Evolutionary conservation across 1,140 invertebrate genomes (phyloP), one percentile per base, ranked within the genome.

Genomic region (Neuroterus valhalla): DNA sequence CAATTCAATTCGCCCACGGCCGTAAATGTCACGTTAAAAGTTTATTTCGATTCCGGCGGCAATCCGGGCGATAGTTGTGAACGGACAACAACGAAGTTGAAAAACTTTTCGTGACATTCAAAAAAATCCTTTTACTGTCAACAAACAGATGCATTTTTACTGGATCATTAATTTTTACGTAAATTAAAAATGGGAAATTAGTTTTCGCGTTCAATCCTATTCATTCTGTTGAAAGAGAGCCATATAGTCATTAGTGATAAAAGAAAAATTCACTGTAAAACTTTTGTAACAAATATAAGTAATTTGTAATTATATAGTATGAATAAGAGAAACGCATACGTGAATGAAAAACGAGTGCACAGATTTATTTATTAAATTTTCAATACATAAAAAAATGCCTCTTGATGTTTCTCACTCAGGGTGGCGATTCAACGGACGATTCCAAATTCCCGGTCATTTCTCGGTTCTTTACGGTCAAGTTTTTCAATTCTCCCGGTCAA

Each of bases 41-140:
- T 62, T 26, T 62, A 62, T 62, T 62, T 62, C 55, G 3, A 38
- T 62, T 62, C 23, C 31, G 6, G 2, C 23, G 55, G 3, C 55
- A 62, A n/a, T 62, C 14, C 55, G n/a, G 23, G n/a, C 26, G 55
- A 62, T 62, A 62, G 31, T 62, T 62, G 21, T 15, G n/a, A 62
- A 38, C 31, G 6, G 31, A 38, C 6, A 38, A 38, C 31, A 31
- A 62, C 55, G 23, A 62, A 38, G 55, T 12, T 23, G 26, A 62
- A 23, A 62, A 62, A 62, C 2, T 26, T 23, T 62, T 62, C 15
- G 3, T 14, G 26, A 62, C 26, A 62, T 62, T 62, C 15, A 11
- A 31, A n/a, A 62, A 62, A 48, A 17, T 48, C 15, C 8, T n/a
- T n/a, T n/a, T n/a, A 48, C 17, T n/a, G 2, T 8, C 15, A 3